A percentile compares a stretch with the other conserved stretches of the same genome.
phyloP scores from a whole-genome alignment of 2,113 vertebrate species.

The Lates calcarifer region DNA sequence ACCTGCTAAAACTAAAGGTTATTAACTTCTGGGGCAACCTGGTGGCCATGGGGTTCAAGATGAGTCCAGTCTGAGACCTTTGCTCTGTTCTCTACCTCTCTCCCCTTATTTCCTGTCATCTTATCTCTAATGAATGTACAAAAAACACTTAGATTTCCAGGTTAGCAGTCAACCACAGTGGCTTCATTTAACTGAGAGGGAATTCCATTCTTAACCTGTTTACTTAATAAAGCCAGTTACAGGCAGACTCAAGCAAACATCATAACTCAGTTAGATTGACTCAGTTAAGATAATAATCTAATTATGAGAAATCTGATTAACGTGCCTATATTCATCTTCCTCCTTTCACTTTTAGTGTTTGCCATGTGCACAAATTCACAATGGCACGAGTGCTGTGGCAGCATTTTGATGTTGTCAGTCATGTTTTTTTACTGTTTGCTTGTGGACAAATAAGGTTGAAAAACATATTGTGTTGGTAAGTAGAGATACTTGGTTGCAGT shows the following conservation, averaged over 20 bases:
- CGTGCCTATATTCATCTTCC: background rate
- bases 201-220: slow-evolving; percentile 34
- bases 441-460: background rate
- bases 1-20: background rate
- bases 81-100: background rate
- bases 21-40: background rate
- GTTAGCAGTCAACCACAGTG: background rate
- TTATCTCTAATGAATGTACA: background rate
- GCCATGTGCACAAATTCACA: background rate
- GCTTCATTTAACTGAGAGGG: slow-evolving; percentile 12
- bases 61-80: background rate
- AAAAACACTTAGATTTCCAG: background rate
- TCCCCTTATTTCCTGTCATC: background rate
- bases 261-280: slow-evolving; percentile 36
- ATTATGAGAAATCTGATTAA: slow-evolving; percentile 28
- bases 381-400: background rate
- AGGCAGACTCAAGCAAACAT: slow-evolving; percentile 25
- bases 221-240: slow-evolving; percentile 28
- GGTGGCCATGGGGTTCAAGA: background rate
- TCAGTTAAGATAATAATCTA: slow-evolving; percentile 30
- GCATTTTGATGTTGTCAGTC: background rate
- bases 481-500: background rate
- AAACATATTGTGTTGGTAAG: background rate
- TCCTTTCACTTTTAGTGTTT: background rate
- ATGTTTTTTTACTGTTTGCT: slow-evolving; percentile 1